Base-by-base conservation (phyloP, 2,113 vertebrate genomes). In the Guaruba guarouba region DNA sequence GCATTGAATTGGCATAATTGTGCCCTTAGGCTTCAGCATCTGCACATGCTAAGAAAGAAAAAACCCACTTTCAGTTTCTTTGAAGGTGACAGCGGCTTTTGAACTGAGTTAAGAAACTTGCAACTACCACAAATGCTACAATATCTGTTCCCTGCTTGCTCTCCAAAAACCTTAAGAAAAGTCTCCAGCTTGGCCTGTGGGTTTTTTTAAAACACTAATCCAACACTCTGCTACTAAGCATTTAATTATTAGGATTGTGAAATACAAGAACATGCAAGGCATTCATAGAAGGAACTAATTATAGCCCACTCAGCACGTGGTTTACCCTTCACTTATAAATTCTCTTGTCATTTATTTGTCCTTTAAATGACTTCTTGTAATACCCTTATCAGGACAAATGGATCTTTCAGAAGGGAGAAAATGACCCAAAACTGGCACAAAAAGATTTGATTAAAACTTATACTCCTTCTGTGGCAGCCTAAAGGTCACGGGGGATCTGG, bases 191-290 rank as follows among this genome's bases (percentile, higher is more conserved):
- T 31, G 78, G 67, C 55, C 63, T 24, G 20, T 33, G 54, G 27
- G 29, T 2, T 75, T 51, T 69, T n/a, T 92, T 54, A 16, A 64
- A 82, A 57, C 62, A 31, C 52, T 20, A 82, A 79, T 48, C 64
- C 33, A 57, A 68, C 44, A 16, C 39, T 66, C 61, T 74, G 41
- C 54, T 86, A 17, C 59, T 48, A 78, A 83, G 76, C 44, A 33
- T 90, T 92, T 94, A 90, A 96, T 95, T 96, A 95, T 91, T 92
- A 82, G 86, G 79, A 91, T 35, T 69, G 39, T 87, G 78, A 91
- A 95, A 79, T 52, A 68, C 80, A 82, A 20, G 70, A 89, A 3
- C 80, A 92, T 77, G 44, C 71, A 39, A 76, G n/a, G 62, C 49
- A 64, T 91, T 93, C 76, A 80, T 78, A 61, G 74, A 57, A 67